A percentile compares a stretch with the other conserved stretches of the same genome.
phyloP scores from a whole-genome alignment of 2,797 vertebrate species.

The Falco cherrug region DNA sequence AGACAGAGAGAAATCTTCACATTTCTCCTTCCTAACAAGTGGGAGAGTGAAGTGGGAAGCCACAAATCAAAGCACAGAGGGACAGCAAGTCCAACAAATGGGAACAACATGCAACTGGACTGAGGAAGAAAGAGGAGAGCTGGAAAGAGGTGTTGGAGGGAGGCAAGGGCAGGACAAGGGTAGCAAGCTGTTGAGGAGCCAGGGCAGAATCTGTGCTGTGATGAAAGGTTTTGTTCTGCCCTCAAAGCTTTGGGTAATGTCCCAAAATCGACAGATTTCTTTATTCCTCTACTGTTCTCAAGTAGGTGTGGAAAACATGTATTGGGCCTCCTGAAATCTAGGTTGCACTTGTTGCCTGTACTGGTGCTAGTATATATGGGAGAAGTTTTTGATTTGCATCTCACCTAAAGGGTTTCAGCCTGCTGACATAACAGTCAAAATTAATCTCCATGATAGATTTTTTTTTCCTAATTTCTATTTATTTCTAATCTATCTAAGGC shows the following conservation, averaged over 20 bases:
- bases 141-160: not conserved
- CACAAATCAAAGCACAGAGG: rapidly evolving
- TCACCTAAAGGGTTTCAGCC: not conserved
- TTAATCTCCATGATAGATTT: not conserved
- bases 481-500: not conserved
- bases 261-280: not conserved
- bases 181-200: not conserved
- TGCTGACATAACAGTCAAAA: not conserved
- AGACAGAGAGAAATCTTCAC: not conserved
- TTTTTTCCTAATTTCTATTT: not conserved
- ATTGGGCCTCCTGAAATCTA: not conserved
- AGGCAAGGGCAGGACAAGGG: not conserved
- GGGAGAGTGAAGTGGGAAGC: not conserved
- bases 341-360: not conserved
- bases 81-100: not conserved
- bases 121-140: not conserved
- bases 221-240: not conserved
- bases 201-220: not conserved
- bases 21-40: not conserved
- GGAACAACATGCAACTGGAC: not conserved
- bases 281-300: not conserved
- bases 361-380: not conserved
- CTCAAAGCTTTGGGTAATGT: not conserved
- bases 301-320: not conserved
- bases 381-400: not conserved